These are phyloP conservation scores for Gasteruption jaculator DNA, from an alignment of 2,888 invertebrate genomes.

Conservation along the genomic window DNA sequence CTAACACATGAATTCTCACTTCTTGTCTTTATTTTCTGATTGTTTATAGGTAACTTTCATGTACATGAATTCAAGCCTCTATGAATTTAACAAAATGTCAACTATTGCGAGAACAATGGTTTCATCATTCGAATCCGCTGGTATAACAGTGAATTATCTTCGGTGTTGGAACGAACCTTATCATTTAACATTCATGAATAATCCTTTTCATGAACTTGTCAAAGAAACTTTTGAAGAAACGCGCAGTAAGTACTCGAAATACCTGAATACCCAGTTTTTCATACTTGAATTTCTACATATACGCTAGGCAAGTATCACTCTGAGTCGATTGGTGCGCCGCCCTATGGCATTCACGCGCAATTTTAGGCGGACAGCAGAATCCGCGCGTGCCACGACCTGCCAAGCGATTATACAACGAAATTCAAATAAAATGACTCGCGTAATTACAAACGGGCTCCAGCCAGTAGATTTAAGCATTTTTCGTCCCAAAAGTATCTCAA, in stretches of 20 bases:
- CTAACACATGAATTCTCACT: slow-evolving; percentile 3
- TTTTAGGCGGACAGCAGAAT: too few relatives aligned
- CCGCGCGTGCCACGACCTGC: too few relatives aligned
- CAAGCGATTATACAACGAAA: too few relatives aligned
- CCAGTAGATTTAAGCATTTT: too few relatives aligned
- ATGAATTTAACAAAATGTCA: slow-evolving; percentile 63
- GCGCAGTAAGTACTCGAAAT: slow-evolving; percentile 67
- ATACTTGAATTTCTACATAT: neutral
- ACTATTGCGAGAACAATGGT: slow-evolving; percentile 72
- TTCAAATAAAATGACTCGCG: too few relatives aligned
- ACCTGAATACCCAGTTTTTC: slow-evolving; percentile 6
- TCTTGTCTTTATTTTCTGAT: slow-evolving; percentile 21
- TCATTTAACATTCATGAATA: slow-evolving; percentile 76
- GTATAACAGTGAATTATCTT: slow-evolving; percentile 65
- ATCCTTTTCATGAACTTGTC: slow-evolving; percentile 82
- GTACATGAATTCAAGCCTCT: slow-evolving; percentile 73
- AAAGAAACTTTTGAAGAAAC: slow-evolving; percentile 78
- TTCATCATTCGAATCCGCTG: slow-evolving; percentile 65
- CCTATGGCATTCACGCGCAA: too few relatives aligned
- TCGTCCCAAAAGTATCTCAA: too few relatives aligned
- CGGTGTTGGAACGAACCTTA: slow-evolving; percentile 68
- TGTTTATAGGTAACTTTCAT: slow-evolving; percentile 78
- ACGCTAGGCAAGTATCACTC: too few relatives aligned
- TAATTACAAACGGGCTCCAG: too few relatives aligned
- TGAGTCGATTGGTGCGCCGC: too few relatives aligned